phyloP scores from a whole-genome alignment of 1,140 invertebrate species.

The Apis florea region DNA sequence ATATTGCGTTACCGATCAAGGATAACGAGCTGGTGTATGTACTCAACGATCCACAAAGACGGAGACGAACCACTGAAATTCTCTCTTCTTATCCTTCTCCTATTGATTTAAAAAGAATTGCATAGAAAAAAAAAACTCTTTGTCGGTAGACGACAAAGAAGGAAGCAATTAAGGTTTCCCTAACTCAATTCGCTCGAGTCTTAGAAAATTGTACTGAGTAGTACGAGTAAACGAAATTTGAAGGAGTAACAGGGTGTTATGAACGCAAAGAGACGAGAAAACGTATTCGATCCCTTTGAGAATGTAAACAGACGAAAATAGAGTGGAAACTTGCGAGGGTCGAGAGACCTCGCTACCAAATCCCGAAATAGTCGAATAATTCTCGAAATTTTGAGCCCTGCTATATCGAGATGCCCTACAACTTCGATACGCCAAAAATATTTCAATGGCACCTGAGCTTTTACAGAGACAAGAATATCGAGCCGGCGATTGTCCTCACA shows the following conservation, averaged over 20 bases:
- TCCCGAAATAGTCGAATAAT: constrained; percentile 35
- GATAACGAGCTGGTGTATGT: constrained; percentile 62
- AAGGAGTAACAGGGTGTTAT: no score
- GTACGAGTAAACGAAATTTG: not conserved
- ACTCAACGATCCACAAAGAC: constrained; percentile 30
- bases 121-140: not conserved
- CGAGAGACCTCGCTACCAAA: constrained; percentile 16
- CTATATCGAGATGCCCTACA: constrained; percentile 26
- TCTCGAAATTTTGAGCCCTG: constrained; percentile 20
- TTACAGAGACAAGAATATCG: not conserved
- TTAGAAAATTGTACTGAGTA: not conserved
- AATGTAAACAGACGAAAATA: constrained; percentile 4
- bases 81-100: constrained; percentile 4
- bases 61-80: constrained; percentile 32
- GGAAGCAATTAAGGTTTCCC: not conserved
- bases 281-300: constrained; percentile 1
- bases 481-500: not conserved
- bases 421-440: constrained; percentile 21
- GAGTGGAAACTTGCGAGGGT: not conserved
- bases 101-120: not conserved
- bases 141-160: not conserved
- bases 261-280: not conserved
- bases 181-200: no score
- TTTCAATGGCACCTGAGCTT: constrained; percentile 27
- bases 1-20: constrained; percentile 71